Percentiles rank a stretch among this genome's conserved stretches.
Conservation (phyloP, 2,113 vertebrate species). For the Engystomops pustulosus region DNA sequence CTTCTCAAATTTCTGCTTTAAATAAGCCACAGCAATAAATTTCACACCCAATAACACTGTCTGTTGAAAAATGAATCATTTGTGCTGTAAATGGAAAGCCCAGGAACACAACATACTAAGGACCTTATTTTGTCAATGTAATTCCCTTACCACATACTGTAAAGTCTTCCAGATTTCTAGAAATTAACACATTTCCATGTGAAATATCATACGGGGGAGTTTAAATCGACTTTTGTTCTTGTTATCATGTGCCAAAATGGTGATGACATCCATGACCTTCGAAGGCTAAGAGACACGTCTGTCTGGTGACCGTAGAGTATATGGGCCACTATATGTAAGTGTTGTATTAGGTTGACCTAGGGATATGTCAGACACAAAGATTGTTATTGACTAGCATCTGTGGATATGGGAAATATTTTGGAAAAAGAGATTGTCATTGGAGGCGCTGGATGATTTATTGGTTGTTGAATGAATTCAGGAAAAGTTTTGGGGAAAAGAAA, state of each 20-base stretch:
- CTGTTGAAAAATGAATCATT: slow-evolving; percentile 64
- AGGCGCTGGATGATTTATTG: neutral
- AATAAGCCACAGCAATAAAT: slow-evolving; percentile 61
- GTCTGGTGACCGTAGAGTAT: neutral
- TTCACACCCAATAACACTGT: slow-evolving; percentile 62
- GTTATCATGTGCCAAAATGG: slow-evolving; percentile 1
- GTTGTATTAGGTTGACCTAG: neutral
- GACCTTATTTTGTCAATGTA: slow-evolving; percentile 61
- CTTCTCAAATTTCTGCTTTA: slow-evolving; percentile 53
- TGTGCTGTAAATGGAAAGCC: slow-evolving; percentile 67
- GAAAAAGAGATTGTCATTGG: neutral
- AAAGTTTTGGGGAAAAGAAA: neutral
- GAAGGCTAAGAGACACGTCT: neutral
- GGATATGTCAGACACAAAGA: neutral
- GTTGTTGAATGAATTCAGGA: slow-evolving; percentile 7
- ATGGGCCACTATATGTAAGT: too few relatives aligned
- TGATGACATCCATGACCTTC: slow-evolving; percentile 1
- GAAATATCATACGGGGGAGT: slow-evolving; percentile 20
- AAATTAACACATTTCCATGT: slow-evolving; percentile 52
- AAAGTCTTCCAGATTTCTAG: slow-evolving; percentile 63
- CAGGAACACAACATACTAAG: slow-evolving; percentile 65
- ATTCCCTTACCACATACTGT: slow-evolving; percentile 60
- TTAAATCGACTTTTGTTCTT: neutral
- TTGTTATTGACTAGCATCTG: neutral
- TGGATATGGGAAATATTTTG: neutral